Evolutionary conservation across 2,113 vertebrate genomes (phyloP).

Genomic region (Hoplias malabaricus): DNA sequence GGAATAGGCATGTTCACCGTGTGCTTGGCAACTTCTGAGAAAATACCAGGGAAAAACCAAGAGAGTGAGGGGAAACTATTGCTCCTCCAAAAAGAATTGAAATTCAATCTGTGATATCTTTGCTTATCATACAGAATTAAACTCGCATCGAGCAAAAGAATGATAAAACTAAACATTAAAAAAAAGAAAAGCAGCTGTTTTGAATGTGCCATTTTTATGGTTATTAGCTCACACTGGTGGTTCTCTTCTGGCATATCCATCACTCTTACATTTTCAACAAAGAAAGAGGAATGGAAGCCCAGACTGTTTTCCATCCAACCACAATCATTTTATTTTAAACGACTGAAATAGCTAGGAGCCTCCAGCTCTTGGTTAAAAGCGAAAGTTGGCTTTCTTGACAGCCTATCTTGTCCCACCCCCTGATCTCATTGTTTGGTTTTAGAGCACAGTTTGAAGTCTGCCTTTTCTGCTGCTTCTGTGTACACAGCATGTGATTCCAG

Average conservation of each 20-base stretch:
- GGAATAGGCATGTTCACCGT: constrained; percentile 24
- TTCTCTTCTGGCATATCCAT: not conserved
- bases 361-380: constrained; percentile 20
- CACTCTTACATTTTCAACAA: constrained; percentile 14
- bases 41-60: constrained; percentile 26
- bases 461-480: constrained; percentile 26
- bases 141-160: not conserved
- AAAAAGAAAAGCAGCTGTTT: not conserved
- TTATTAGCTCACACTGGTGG: not conserved
- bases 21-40: constrained; percentile 27
- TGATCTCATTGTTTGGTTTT: constrained; percentile 24
- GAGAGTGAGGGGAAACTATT: not conserved
- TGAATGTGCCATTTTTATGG: not conserved
- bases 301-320: not conserved
- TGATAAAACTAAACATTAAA: not conserved
- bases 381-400: constrained; percentile 33
- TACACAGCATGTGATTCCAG: constrained; percentile 27
- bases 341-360: not conserved
- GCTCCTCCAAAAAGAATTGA: not conserved
- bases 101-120: not conserved
- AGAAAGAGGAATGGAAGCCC: not conserved
- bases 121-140: constrained; percentile 6
- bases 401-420: constrained; percentile 9
- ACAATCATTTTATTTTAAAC: not conserved
- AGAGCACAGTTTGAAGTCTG: constrained; percentile 7